Conservation (phyloP, 2,888 invertebrate genomes). For the Sarcophaga carnaria region DNA sequence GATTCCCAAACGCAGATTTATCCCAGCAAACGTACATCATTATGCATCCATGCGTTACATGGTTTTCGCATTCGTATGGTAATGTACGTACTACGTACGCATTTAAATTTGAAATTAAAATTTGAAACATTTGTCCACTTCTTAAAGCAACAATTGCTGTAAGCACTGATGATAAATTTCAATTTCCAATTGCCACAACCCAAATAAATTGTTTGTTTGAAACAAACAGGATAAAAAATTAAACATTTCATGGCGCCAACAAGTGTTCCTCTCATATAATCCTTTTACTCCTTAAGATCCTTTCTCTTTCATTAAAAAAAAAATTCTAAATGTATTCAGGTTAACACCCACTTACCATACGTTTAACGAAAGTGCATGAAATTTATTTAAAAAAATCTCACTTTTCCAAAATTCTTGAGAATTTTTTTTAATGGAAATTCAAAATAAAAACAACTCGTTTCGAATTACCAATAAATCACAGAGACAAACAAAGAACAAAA, state of each 20-base stretch:
- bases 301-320: conserved; percentile 27
- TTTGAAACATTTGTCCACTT: conserved; percentile 1
- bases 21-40: conserved; percentile 5
- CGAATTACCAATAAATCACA: conserved; percentile 75
- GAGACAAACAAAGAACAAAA: conserved; percentile 33
- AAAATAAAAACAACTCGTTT: conserved; percentile 60
- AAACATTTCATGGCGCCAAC: conserved; percentile 74
- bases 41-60: background rate
- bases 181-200: background rate
- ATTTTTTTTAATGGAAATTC: conserved; percentile 44
- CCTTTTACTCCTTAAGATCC: conserved; percentile 46
- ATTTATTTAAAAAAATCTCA: conserved; percentile 73
- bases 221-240: conserved; percentile 4
- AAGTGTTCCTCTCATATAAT: conserved; percentile 70
- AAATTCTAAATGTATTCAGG: conserved; percentile 76
- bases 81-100: background rate
- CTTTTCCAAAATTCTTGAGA: conserved; percentile 73
- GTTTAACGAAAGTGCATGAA: conserved; percentile 58
- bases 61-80: background rate
- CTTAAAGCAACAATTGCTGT: background rate
- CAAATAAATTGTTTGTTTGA: conserved; percentile 38
- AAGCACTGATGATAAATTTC: background rate
- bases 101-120: conserved; percentile 39
- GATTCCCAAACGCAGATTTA: conserved; percentile 61
- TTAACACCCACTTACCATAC: conserved; percentile 76